Base-by-base conservation (phyloP, 1,140 invertebrate genomes). In the Heliconius nattereri region DNA sequence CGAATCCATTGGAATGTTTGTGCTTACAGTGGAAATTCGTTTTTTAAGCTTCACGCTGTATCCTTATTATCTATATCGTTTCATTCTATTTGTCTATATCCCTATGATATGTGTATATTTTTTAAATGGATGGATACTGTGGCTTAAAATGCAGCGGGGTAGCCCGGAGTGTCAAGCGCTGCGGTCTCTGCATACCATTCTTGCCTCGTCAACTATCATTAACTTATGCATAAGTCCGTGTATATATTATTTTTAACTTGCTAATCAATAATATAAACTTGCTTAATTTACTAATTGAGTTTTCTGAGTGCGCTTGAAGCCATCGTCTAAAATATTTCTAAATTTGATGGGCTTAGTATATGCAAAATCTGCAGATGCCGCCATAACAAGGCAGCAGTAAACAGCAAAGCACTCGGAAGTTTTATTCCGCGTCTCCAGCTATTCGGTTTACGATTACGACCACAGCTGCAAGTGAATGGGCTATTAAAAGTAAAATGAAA, bases 401-500 rank as follows among this genome's bases (percentile, higher is more conserved):
- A 81, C 80, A 71, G 76, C 37, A 75, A 81, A 54, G 73, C 45
- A 71, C 73, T 75, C 76, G 57, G 57, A 75, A 74, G 66, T 75
- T 78, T 81, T 78, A 75, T 78, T 81, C 45, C 40, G 23, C 73
- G 76, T 49, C 73, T 81, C 66, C 23, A 72, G 45, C 76, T 52
- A 75, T 75, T 78, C 73, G 23, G 57, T 81, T 81, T 81, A 81
- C 76, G 80, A 74, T 81, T 81, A 78, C 76, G 80, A 81, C 73
- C 73, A 71, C 76, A 78, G 76, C 80, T 81, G 73, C 76, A 78
- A 78, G 76, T 78, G 78, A 81, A 72, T 71, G 66, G 66, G 73
- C 60, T 52, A 78, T 81, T 78, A 81, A 81, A 81, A 80, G 78
- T 45, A 76, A 82, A 82, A 82, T 78, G 76, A 79, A 81, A 80